Evolutionary conservation across 2,888 invertebrate genomes (phyloP).

Genomic region (Melieria omissa): DNA sequence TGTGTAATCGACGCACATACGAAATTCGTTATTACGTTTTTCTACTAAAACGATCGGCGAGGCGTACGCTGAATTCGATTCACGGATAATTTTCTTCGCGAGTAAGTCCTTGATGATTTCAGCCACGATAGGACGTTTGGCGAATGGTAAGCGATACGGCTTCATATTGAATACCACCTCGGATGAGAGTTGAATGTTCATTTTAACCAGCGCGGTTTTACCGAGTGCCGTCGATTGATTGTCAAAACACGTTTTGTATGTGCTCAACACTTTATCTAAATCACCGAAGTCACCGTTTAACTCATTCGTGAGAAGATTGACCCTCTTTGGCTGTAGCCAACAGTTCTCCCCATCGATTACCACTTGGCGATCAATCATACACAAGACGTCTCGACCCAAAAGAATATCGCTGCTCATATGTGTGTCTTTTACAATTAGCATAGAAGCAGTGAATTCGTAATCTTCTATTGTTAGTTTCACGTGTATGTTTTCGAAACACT

Average conservation of each 20-base stretch:
- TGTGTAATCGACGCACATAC: too few relatives aligned
- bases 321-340: not conserved
- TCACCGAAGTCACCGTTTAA: not conserved
- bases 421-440: conserved; percentile 12
- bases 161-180: conserved; percentile 20
- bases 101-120: conserved; percentile 21
- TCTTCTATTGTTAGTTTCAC: conserved; percentile 17
- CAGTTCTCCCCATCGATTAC: conserved; percentile 14
- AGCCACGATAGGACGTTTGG: conserved; percentile 9
- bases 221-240: not conserved
- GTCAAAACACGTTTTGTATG: not conserved
- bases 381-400: conserved; percentile 11
- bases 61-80: too few relatives aligned
- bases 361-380: not conserved
- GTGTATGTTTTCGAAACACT: conserved; percentile 15
- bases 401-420: conserved; percentile 9
- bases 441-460: not conserved
- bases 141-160: conserved; percentile 17
- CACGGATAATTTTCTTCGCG: too few relatives aligned
- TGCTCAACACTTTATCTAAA: not conserved
- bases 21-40: too few relatives aligned
- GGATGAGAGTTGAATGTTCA: conserved; percentile 16
- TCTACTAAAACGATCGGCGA: too few relatives aligned
- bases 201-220: conserved; percentile 6
- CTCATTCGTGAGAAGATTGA: not conserved